Base-by-base conservation (phyloP, 2,888 invertebrate species). In the Cephus pulcher region DNA sequence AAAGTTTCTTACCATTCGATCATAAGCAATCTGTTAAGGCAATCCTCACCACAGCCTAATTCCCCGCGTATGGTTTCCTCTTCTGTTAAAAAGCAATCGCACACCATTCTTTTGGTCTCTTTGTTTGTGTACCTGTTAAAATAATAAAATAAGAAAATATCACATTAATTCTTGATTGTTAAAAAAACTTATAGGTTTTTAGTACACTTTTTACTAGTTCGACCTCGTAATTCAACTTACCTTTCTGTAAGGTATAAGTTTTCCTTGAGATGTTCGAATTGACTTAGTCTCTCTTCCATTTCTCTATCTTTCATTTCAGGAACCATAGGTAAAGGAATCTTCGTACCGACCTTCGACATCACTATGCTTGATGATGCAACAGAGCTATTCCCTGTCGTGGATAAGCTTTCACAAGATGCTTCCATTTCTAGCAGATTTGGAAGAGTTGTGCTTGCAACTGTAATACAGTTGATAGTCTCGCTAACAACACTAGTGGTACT, bases 11-110 rank as follows among this genome's bases (percentile, higher is more conserved):
- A 97, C 97, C 98, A 99, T 94, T 99, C 99, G 90, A 99, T 98
- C 96, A 98, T 97, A n/a, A 99, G 95, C 90, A 99, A 94, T 89
- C 98, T 95, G 93, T 99, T 99, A 68, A 99, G 94, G 92, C 99
- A 99, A 92, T 98, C 98, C 89, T 98, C 98, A 0, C 98, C 98
- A 91, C 99, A 99, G 12, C 98, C 98, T 81, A 95, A 92, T 88
- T 97, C 96, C 0, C 97, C 98, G 79, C 95, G 93, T 71, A 94
- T 94, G 82, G 97, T 93, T 89, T 99, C 99, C 85, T 98, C 98
- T 89, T 96, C 95, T 77, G 97, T 96, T 83, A 98, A 93, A 88
- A 97, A 96, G 91, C 99, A 99, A 92, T 99, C 99, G 92, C 99
- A 99, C 40, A 96, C 95, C 98, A 99, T 98, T 86, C 97, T 95